Conservation (phyloP, 2,113 vertebrate genomes). For the Leucoraja erinaceus region DNA sequence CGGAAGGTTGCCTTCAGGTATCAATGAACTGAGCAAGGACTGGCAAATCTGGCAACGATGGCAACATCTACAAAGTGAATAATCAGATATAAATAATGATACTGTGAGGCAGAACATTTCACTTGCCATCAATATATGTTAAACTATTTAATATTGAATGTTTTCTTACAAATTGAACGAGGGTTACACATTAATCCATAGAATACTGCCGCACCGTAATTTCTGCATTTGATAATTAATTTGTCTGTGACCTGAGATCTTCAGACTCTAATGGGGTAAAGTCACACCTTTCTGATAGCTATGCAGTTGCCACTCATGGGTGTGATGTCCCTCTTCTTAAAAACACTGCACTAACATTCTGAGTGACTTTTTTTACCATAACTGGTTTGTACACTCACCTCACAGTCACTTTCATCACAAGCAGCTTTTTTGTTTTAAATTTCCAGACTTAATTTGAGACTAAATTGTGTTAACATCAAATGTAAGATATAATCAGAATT, state of each 20-base stretch:
- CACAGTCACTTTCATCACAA: background rate
- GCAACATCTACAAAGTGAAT: background rate
- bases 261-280: background rate
- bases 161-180: background rate
- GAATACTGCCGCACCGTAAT: background rate
- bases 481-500: too few species aligned
- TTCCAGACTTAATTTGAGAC: background rate
- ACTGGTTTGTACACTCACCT: background rate
- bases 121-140: background rate
- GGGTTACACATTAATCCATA: background rate
- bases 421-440: background rate
- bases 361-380: background rate
- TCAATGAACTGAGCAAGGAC: background rate
- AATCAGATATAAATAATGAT: background rate
- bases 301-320: background rate
- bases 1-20: background rate
- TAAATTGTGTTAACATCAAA: background rate
- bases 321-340: background rate
- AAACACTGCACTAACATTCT: background rate
- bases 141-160: background rate
- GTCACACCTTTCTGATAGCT: background rate
- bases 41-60: background rate
- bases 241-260: background rate
- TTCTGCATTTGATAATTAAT: background rate
- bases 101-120: background rate